A percentile compares a stretch with the other conserved stretches of the same genome.
These are phyloP conservation scores for Novumbra hubbsi DNA, from an alignment of 2,797 vertebrate species.

Conservation along the genomic window DNA sequence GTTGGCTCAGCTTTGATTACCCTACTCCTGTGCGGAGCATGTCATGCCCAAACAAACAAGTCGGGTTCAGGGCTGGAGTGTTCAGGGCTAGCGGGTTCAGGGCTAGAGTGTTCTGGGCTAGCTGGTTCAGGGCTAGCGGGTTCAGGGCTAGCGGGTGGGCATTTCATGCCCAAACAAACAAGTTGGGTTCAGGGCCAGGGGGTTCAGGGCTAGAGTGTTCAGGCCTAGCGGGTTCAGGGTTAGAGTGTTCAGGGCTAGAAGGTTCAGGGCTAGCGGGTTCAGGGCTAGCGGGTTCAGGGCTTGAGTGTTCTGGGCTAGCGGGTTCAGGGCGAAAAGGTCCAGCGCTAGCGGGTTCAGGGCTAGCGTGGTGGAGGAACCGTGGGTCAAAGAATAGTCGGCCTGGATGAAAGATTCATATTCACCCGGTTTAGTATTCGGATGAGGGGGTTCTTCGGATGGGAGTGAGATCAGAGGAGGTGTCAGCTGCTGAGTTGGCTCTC, in stretches of 20 bases:
- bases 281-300: too few species aligned
- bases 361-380: neutral
- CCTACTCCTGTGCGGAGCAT: neutral
- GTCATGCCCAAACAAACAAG: conserved; percentile 28
- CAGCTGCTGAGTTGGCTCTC: conserved; percentile 71
- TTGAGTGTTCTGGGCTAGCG: too few species aligned
- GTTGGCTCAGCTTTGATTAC: conserved; percentile 32
- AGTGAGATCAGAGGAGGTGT: conserved; percentile 73
- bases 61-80: conserved; percentile 9
- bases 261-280: too few species aligned
- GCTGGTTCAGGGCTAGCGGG: too few species aligned
- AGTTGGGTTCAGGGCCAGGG: too few species aligned
- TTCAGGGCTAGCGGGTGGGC: too few species aligned
- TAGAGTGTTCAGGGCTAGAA: too few species aligned
- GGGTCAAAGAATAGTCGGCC: neutral
- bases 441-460: conserved; percentile 66
- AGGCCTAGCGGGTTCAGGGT: too few species aligned
- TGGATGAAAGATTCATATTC: neutral
- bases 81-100: conserved; percentile 6
- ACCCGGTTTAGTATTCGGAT: conserved; percentile 60
- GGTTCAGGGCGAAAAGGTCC: too few species aligned
- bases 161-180: too few species aligned
- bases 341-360: conserved; percentile 9
- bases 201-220: too few species aligned
- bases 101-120: conserved; percentile 1